Conservation (phyloP, 2,797 vertebrate species). For the Manis crassicaudata region DNA sequence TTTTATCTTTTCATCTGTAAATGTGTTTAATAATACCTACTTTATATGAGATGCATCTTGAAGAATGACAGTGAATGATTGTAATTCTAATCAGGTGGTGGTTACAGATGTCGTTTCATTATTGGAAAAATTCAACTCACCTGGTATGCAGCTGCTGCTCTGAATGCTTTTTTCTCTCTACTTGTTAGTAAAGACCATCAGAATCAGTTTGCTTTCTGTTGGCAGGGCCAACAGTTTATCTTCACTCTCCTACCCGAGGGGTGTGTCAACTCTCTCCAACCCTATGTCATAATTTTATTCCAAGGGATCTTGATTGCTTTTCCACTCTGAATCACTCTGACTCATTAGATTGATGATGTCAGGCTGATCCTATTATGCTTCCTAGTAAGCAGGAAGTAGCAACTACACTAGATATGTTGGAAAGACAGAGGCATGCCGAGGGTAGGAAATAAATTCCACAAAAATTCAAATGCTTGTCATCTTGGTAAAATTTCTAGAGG, state of each 20-base stretch:
- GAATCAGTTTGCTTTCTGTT: not conserved
- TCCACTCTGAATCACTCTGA: slow-evolving; percentile 28
- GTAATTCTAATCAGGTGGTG: not conserved
- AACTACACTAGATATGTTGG: not conserved
- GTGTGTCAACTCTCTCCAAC: not conserved
- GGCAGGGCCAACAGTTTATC: not conserved
- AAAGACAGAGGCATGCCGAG: not conserved
- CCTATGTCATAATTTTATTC: not conserved
- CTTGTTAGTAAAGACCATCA: not conserved
- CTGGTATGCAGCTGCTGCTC: not conserved
- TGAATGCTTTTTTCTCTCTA: not conserved
- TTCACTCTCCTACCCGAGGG: not conserved
- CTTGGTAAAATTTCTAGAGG: not conserved
- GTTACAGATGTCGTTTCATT: not conserved
- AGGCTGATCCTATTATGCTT: not conserved
- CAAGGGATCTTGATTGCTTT: not conserved
- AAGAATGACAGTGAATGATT: slow-evolving; percentile 17
- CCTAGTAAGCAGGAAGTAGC: not conserved
- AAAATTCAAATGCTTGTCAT: not conserved
- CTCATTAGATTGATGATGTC: not conserved
- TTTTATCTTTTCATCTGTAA: slow-evolving; percentile 49
- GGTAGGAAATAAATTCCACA: not conserved
- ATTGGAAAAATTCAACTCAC: not conserved
- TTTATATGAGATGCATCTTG: not conserved
- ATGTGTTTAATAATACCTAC: not conserved